phyloP scores from a whole-genome alignment of 2,797 vertebrate genomes.

The Pempheris klunzingeri region DNA sequence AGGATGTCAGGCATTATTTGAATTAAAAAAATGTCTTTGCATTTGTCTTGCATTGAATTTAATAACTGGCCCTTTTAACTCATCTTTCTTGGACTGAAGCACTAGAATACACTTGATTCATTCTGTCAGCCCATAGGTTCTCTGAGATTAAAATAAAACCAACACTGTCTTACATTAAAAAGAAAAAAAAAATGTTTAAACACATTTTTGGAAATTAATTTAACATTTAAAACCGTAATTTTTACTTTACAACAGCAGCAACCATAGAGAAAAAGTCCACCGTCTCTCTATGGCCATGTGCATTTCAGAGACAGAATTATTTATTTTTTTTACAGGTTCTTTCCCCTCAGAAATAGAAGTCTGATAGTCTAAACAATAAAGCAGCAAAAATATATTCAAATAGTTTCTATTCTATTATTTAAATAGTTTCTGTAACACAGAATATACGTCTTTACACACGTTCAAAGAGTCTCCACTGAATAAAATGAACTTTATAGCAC shows the following conservation, averaged over 20 bases:
- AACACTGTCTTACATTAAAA: too few species aligned
- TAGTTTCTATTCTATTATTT: neutral
- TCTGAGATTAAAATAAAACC: too few species aligned
- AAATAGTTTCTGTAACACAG: neutral
- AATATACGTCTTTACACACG: neutral
- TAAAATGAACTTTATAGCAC: neutral
- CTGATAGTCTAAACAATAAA: neutral
- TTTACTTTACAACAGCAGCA: neutral
- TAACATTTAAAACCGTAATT: neutral
- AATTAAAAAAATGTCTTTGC: neutral
- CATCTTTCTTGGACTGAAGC: neutral
- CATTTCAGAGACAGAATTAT: neutral
- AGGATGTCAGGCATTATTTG: neutral
- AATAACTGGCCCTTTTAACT: neutral
- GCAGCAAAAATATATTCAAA: neutral
- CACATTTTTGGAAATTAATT: neutral
- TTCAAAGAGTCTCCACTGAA: neutral
- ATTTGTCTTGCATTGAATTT: neutral
- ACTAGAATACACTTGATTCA: neutral
- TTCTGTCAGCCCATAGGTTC: neutral
- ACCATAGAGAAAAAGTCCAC: neutral
- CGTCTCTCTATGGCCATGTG: neutral
- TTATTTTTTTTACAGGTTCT: too few species aligned
- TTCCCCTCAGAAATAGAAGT: neutral
- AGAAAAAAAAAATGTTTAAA: too few species aligned